Conservation (phyloP, 2,888 invertebrate genomes). For the Sphaeridia pumilis region DNA sequence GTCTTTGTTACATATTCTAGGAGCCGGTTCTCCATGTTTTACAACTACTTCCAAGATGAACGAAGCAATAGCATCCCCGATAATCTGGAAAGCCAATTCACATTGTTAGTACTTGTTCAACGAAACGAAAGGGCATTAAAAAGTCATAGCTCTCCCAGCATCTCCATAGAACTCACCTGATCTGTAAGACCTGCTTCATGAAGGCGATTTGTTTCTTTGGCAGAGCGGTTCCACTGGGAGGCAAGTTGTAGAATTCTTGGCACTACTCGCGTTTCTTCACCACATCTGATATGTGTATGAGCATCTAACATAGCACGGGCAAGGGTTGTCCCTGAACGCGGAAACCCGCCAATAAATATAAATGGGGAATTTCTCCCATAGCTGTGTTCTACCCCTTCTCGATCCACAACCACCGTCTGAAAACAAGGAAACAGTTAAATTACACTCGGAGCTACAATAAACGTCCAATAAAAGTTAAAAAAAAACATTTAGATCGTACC, state of each 20-base stretch:
- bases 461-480: neutral
- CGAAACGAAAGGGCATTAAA: neutral
- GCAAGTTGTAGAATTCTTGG: conserved; percentile 91
- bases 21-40: conserved; percentile 88
- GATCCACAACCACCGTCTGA: conserved; percentile 53
- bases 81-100: conserved; percentile 51
- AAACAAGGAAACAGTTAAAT: conserved; percentile 9
- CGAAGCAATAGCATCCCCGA: conserved; percentile 91
- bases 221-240: conserved; percentile 88
- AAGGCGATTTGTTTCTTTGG: conserved; percentile 77
- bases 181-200: conserved; percentile 89
- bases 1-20: conserved; percentile 95
- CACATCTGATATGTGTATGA: conserved; percentile 61
- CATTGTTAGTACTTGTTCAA: too few relatives aligned
- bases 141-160: neutral
- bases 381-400: conserved; percentile 54
- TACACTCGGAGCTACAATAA: neutral
- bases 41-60: conserved; percentile 95
- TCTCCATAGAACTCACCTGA: conserved; percentile 46
- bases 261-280: conserved; percentile 93
- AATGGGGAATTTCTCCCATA: conserved; percentile 83
- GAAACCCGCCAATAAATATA: conserved; percentile 95
- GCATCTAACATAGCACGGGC: conserved; percentile 98
- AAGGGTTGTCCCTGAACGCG: conserved; percentile 91
- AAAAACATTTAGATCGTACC: conserved; percentile 18